Evolutionary conservation across 2,888 invertebrate genomes (phyloP), one percentile per base, ranked within the genome.

Genomic region (Tetropium fuscum): DNA sequence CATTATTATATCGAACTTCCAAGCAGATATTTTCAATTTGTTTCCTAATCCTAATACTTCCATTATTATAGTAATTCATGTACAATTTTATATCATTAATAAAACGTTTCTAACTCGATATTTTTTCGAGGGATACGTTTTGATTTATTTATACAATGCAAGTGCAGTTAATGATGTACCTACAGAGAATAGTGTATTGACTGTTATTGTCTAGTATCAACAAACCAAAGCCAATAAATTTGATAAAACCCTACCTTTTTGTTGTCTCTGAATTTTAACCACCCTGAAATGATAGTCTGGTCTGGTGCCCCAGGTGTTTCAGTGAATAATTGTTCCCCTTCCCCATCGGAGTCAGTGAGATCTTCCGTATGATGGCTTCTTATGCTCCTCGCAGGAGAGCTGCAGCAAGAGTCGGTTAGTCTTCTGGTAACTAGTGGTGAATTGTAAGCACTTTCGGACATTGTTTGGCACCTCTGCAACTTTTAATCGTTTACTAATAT

Each of bases 251-350:
- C 18, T 51, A 90, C 90, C 87, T 88, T 84, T 76, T 89, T 89
- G 82, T 87, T 88, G 83, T 90, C 89, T 67, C 89, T 84, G 78
- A 90, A 89, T 82, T 90, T 90, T 71, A 89, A 78, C 88, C 89
- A 90, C 69, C 89, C 89, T 63, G 88, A 86, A 75, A 89, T 88
- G 71, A 90, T 84, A 71, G 88, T 88, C 73, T 88, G 88, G 70
- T 89, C 89, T 2, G 84, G 84, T 13, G 77, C 74, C 18, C 82
- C 81, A 2, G 85, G 84, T 59, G 84, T 84, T 70, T 88, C 87
- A 3, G 83, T 82, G 53, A 78, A 77, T 44, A 81, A 72, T 30
- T 74, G 71, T 20, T 76, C 75, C 22, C 79, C 79, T 56, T 78
- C 78, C 0, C 80, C 79, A 59, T 82, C 82, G 10, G 82, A 82